A percentile compares a stretch with the other conserved stretches of the same genome.
Evolutionary conservation across 2,113 vertebrate genomes (phyloP).

Genomic region (Rhinolophus ferrumequinum): DNA sequence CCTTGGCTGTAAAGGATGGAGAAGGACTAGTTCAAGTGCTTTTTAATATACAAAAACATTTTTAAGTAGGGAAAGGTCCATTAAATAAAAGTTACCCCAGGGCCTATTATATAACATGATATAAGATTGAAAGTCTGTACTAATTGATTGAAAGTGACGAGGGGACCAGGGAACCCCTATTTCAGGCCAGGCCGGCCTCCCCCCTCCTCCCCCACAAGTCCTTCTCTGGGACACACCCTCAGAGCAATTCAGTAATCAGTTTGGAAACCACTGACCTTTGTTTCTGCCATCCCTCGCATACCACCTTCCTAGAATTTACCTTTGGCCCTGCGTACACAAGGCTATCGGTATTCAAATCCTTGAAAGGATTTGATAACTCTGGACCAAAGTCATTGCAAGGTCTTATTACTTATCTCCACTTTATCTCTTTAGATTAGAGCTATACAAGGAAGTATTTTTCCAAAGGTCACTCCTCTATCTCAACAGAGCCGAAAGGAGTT

Average conservation of each 20-base stretch:
- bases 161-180: not conserved
- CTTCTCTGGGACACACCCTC: not conserved
- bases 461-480: conserved; percentile 17
- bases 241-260: not conserved
- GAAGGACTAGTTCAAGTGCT: not conserved
- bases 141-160: not conserved
- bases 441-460: not conserved
- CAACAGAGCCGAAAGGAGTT: not conserved
- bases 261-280: not conserved
- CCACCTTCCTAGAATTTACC: not conserved
- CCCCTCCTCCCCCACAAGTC: not conserved
- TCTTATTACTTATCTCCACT: not conserved
- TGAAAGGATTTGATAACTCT: conserved; percentile 23
- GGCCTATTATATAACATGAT: not conserved
- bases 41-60: not conserved
- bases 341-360: not conserved
- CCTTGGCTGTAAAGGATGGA: not conserved
- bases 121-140: not conserved
- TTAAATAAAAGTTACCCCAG: not conserved
- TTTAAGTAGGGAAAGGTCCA: not conserved
- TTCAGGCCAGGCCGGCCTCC: not conserved
- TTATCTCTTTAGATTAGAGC: not conserved
- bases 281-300: not conserved
- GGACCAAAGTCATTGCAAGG: not conserved
- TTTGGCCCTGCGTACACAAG: not conserved